Base-by-base conservation (phyloP, 2,113 vertebrate genomes). In the Pelecanoides urinatrix region DNA sequence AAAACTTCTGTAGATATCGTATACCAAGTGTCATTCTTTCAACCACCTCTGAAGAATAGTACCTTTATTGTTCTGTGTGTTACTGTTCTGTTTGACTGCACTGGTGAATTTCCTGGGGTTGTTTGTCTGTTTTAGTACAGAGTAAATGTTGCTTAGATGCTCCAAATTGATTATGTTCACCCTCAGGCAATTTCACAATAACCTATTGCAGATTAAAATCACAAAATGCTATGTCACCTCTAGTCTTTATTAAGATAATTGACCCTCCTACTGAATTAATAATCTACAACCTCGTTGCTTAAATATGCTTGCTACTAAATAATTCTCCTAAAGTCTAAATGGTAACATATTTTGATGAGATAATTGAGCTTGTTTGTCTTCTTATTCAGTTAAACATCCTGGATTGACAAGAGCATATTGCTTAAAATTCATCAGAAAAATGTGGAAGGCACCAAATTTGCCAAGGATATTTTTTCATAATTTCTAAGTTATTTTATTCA, bases 171-270 rank as follows among this genome's bases (percentile, higher is more conserved):
- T 97, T 94, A 86, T 58, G 78, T 93, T 94, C 88, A 92, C 58
- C 72, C 58, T 62, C 52, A 82, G 77, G 92, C 91, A 70, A 93
- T 94, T 86, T 91, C 27, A 83, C 18, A 95, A 93, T 94, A 96
- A 96, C 79, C 52, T 82, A 50, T 79, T 94, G 78, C 90, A 93
- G 63, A 96, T 94, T 94, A 95, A 92, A 88, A 96, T 96, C 84
- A 91, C 36, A 93, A 96, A 97, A 90, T 84, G 9, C 56, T 92
- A 47, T 96, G 91, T 94, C 71, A 89, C 68, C 67, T 95, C 44
- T 49, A 44, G 59, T 93, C 49, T 61, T 52, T 96, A 94, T 90
- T 94, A 91, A 95, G 92, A 72, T 91, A 92, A 73, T 96, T 96
- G 90, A 93, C 52, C 63, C 83, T 50, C 71, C 72, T 94, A 66